Evolutionary conservation across 1,140 invertebrate genomes (phyloP).

Genomic region (Drosophila rufa): DNA sequence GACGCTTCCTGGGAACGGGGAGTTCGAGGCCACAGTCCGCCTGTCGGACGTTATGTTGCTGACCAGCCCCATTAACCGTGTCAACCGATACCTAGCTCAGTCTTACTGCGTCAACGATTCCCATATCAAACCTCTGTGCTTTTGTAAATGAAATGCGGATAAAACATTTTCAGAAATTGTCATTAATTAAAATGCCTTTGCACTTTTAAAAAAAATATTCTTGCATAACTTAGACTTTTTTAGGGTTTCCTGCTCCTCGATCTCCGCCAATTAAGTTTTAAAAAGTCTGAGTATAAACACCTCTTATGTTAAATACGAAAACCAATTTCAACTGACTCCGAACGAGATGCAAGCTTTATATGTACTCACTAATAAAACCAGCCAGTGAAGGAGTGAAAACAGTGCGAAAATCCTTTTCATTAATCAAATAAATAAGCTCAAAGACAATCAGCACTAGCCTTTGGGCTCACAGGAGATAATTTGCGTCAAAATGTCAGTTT

Average conservation of each 20-base stretch:
- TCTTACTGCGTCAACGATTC: constrained; percentile 30
- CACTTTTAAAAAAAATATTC: no score
- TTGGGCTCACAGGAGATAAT: constrained; percentile 67
- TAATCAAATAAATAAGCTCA: constrained; percentile 60
- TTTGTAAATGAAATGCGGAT: constrained; percentile 60
- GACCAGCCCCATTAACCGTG: constrained; percentile 30
- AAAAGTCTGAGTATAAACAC: no score
- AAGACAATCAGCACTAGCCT: constrained; percentile 44
- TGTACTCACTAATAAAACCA: neutral
- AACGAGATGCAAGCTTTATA: neutral
- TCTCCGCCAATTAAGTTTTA: no score
- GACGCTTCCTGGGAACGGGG: constrained; percentile 26
- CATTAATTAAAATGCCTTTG: neutral
- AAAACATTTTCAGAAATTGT: neutral
- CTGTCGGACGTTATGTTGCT: neutral
- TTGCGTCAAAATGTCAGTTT: constrained; percentile 76
- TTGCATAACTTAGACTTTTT: no score
- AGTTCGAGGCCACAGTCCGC: constrained; percentile 36
- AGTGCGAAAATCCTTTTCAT: constrained; percentile 40
- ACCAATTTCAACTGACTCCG: neutral
- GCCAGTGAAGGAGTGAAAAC: neutral
- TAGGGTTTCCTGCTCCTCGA: no score
- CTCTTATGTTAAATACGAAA: neutral
- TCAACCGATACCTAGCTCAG: constrained; percentile 15
- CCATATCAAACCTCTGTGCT: constrained; percentile 13